Evolutionary conservation across 1,140 invertebrate genomes (phyloP), one percentile per base, ranked within the genome.

Genomic region (Nomia melanderi): DNA sequence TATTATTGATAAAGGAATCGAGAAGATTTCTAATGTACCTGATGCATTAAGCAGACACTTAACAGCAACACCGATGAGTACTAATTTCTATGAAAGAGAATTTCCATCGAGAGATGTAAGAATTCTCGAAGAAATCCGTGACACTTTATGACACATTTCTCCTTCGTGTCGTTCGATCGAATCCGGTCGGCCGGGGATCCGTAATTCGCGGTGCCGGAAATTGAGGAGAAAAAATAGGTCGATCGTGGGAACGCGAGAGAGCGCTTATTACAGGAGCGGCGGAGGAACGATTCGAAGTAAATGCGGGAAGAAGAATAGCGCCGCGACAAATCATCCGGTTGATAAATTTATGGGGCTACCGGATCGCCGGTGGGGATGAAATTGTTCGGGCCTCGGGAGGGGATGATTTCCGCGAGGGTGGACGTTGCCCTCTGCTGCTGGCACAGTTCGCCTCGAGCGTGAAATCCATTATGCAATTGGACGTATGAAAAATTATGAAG

Each of bases 381-480:
- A 76, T 76, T 53, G 73, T 76, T 60, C 41, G 53, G 5, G 23
- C 47, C 64, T 50, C 29, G 59, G 17, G 67, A 25, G 50, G 62
- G 20, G n/a, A 17, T 1, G 60, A 73, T 64, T 33, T 23, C 36
- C 5, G 3, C 20, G 20, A 12, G 59, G 31, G 25, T 41, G 60
- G 44, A 65, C 33, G 20, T 31, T 54, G 33, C 27, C 20, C 27
- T 31, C 23, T 27, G 39, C 39, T 64, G 64, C 14, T 44, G 33
- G 8, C 33, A 25, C 31, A 25, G 14, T 31, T 39, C 31, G 17
- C 1, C 27, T 44, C 29, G 23, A 20, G 44, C 33, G 66, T 50
- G 14, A 77, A 77, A 71, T 71, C 67, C 75, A 77, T 77, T 77
- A 77, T 12, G 25, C 65, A 39, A 77, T 77, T 70, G 56, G 36